Percentiles rank a stretch among this genome's conserved stretches.
These are phyloP conservation scores for Muscidifurax raptorellus DNA, from an alignment of 1,140 invertebrate genomes.

Conservation along the genomic window DNA sequence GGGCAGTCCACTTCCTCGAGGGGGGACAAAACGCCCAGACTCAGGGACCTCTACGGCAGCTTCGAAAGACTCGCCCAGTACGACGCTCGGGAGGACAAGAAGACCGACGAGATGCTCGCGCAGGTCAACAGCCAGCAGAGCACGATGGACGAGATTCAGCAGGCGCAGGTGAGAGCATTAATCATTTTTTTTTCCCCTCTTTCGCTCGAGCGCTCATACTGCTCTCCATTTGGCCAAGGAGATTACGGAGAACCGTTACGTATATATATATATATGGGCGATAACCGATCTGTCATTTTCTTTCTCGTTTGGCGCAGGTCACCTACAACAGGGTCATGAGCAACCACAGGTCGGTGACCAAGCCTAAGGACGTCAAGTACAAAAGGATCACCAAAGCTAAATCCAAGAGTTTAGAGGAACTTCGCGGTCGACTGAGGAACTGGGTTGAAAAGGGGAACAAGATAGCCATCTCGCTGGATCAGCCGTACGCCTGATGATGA, in stretches of 20 bases:
- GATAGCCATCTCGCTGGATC: conserved; percentile 76
- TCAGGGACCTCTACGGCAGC: conserved; percentile 72
- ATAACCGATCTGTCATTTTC: not conserved
- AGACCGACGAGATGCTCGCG: conserved; percentile 49
- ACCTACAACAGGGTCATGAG: conserved; percentile 92
- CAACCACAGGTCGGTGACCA: conserved; percentile 91
- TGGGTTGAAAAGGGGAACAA: conserved; percentile 89
- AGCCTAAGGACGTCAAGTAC: conserved; percentile 93
- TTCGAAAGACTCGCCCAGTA: conserved; percentile 73
- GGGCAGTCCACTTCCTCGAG: not conserved
- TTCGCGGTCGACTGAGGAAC: conserved; percentile 87
- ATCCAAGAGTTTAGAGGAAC: conserved; percentile 90
- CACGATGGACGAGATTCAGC: conserved; percentile 70
- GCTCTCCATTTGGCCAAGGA: too few species aligned
- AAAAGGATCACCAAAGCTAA: conserved; percentile 93
- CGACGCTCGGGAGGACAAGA: conserved; percentile 63
- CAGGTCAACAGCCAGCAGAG: conserved; percentile 54
- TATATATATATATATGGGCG: too few species aligned
- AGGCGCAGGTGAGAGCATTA: conserved; percentile 66
- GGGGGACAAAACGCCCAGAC: conserved; percentile 16
- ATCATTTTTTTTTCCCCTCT: conserved; percentile 22
- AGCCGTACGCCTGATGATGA: conserved; percentile 65
- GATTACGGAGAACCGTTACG: not conserved
- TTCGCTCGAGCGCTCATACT: not conserved
- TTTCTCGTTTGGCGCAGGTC: conserved; percentile 75